A percentile compares a stretch with the other conserved stretches of the same genome.
phyloP scores from a whole-genome alignment of 2,113 vertebrate genomes.

The Murina feae region DNA sequence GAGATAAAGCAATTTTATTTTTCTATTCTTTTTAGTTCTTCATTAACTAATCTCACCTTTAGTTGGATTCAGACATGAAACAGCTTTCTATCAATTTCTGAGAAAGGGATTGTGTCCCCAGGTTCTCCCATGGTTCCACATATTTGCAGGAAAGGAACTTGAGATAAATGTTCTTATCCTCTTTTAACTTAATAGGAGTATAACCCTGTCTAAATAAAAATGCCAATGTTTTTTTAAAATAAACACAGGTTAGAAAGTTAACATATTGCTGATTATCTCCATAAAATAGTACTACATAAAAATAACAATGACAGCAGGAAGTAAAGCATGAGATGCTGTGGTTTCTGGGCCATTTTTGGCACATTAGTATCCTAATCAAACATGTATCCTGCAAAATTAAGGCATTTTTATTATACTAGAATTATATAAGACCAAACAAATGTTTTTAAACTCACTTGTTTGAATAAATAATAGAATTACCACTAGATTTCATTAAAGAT shows the following conservation, averaged over 20 bases:
- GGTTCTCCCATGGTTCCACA: background rate
- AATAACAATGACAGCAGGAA: background rate
- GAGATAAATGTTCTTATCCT: background rate
- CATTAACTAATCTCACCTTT: background rate
- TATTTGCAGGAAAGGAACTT: background rate
- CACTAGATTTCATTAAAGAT: background rate
- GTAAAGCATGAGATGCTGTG: background rate
- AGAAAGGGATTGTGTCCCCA: background rate
- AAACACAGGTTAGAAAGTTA: slow-evolving; percentile 17
- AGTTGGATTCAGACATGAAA: background rate
- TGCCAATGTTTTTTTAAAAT: background rate
- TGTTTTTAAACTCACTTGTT: background rate
- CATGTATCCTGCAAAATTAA: background rate
- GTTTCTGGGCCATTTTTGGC: background rate
- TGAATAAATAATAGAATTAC: background rate
- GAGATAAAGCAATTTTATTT: background rate
- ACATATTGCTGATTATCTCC: background rate
- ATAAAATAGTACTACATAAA: background rate
- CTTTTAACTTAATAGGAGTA: background rate
- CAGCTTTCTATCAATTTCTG: background rate
- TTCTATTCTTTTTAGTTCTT: background rate
- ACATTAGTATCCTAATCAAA: background rate
- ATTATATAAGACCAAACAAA: background rate
- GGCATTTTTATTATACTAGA: background rate
- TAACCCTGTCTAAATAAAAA: background rate